These are phyloP conservation scores for Penelope pileata DNA, from an alignment of 2,113 vertebrate species.

Conservation along the genomic window DNA sequence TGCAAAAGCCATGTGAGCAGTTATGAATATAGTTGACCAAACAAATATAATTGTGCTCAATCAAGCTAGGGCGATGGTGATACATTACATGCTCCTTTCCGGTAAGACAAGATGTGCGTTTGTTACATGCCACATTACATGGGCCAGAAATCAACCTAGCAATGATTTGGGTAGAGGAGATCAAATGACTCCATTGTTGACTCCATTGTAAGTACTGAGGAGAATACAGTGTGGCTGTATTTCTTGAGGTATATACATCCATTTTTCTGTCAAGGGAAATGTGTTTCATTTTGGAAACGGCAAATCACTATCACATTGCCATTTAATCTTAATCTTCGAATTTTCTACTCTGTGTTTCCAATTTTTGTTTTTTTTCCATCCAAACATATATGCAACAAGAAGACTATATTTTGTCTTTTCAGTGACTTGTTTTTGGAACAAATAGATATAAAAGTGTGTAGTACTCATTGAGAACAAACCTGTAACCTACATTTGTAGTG, in stretches of 20 bases:
- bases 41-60: background rate
- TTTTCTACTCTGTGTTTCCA: background rate
- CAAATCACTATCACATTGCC: background rate
- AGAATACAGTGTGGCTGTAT: background rate
- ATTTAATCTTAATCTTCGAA: background rate
- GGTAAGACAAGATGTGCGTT: background rate
- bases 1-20: background rate
- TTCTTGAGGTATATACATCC: background rate
- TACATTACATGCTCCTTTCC: background rate
- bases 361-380: background rate
- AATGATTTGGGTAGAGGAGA: background rate
- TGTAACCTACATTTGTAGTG: background rate
- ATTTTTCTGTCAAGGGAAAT: background rate
- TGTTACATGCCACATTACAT: background rate
- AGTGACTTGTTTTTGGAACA: background rate
- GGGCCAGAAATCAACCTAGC: background rate
- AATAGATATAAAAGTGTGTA: fast-evolving
- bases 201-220: background rate
- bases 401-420: background rate
- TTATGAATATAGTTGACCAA: background rate
- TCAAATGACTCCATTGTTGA: background rate
- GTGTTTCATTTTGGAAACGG: background rate
- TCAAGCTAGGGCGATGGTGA: background rate
- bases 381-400: background rate
- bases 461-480: background rate